Evolutionary conservation across 2,797 vertebrate species (phyloP).

Genomic region (Sternarchorhynchus goeldii): DNA sequence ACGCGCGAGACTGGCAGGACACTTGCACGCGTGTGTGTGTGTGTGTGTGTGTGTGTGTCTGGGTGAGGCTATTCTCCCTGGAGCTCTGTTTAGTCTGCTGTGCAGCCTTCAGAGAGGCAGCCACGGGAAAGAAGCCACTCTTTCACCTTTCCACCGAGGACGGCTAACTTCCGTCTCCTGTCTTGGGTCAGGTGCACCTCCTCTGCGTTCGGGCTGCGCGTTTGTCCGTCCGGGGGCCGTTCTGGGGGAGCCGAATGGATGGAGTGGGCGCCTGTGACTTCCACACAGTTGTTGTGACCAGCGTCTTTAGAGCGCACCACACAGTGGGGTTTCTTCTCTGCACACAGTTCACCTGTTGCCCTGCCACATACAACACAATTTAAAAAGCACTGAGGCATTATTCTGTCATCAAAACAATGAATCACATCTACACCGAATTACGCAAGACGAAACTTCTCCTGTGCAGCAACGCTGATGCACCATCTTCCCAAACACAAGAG

Average conservation of each 20-base stretch:
- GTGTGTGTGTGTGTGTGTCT: background rate
- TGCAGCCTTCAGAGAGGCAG: constrained; percentile 10
- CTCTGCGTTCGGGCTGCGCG: constrained; percentile 9
- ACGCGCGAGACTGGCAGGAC: background rate
- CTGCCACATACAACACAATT: too few relatives aligned
- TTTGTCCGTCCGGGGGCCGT: too few relatives aligned
- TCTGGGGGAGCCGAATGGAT: too few relatives aligned
- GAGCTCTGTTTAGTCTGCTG: constrained; percentile 40
- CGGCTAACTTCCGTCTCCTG: constrained; percentile 23
- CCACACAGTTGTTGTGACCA: too few relatives aligned
- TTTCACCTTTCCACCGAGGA: background rate
- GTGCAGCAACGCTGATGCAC: constrained; percentile 17
- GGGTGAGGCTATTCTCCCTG: background rate
- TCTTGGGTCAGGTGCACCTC: constrained; percentile 34
- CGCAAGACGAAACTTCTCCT: background rate
- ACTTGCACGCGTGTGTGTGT: background rate
- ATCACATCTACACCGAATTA: background rate
- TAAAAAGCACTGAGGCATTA: too few relatives aligned
- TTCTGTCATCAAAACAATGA: too few relatives aligned
- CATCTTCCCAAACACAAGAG: background rate
- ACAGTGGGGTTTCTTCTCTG: too few relatives aligned
- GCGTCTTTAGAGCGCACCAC: too few relatives aligned
- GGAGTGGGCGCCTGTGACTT: too few relatives aligned
- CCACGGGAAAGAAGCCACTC: constrained; percentile 20
- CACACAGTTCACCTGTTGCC: too few relatives aligned